Percentiles rank a stretch among this genome's conserved stretches.
Conservation (phyloP, 2,888 invertebrate species). For the Acronicta leporina region DNA sequence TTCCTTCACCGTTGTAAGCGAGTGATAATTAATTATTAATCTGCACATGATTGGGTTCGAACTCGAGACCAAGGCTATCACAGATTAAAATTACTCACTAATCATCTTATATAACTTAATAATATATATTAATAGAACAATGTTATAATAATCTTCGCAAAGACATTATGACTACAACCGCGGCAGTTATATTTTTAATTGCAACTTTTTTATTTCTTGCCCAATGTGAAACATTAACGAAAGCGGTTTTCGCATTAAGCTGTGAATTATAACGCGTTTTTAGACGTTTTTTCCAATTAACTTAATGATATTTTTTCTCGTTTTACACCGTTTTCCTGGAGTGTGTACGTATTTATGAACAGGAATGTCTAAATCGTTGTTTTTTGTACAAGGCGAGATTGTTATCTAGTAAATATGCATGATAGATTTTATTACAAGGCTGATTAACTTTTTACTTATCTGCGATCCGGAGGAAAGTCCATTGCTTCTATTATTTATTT, state of each 20-base stretch:
- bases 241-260: conserved; percentile 74
- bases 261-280: conserved; percentile 72
- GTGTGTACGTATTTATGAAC: conserved; percentile 41
- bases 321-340: conserved; percentile 50
- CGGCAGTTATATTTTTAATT: conserved; percentile 77
- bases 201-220: conserved; percentile 66
- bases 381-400: conserved; percentile 26
- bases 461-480: neutral
- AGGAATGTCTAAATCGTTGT: conserved; percentile 38
- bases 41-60: too few relatives aligned
- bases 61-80: too few relatives aligned
- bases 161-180: conserved; percentile 51
- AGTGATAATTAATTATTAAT: too few relatives aligned
- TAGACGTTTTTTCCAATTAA: conserved; percentile 79
- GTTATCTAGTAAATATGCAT: conserved; percentile 32
- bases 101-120: neutral
- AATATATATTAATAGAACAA: neutral
- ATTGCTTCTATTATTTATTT: neutral
- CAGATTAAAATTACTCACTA: too few relatives aligned
- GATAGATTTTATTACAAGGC: neutral
- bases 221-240: conserved; percentile 73
- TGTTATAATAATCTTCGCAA: conserved; percentile 11
- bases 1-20: too few relatives aligned
- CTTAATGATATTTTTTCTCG: conserved; percentile 78
- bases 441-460: neutral